These are phyloP conservation scores for Psittacula echo DNA, from an alignment of 2,797 vertebrate genomes.

Conservation along the genomic window DNA sequence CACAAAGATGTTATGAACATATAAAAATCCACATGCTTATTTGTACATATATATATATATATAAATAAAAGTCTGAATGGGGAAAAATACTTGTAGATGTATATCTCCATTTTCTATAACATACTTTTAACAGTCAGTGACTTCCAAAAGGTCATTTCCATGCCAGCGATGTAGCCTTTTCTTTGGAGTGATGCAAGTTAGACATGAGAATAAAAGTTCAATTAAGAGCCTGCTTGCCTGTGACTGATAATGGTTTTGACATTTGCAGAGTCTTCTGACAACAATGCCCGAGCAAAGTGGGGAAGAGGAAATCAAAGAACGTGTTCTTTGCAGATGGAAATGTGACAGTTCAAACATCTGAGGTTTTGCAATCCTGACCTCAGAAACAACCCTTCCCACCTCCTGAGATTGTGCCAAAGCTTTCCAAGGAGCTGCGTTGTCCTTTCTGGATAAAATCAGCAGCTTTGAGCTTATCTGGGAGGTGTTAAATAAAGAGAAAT, in stretches of 20 bases:
- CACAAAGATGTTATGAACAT: not conserved
- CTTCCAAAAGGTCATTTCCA: constrained; percentile 34
- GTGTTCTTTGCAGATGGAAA: not conserved
- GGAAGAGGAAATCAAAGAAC: constrained; percentile 28
- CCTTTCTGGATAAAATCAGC: not conserved
- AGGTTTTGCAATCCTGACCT: not conserved
- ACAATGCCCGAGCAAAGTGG: not conserved
- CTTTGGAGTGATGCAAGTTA: constrained; percentile 31
- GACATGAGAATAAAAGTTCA: constrained; percentile 56
- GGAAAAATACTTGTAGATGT: not conserved
- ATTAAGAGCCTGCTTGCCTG: constrained; percentile 55
- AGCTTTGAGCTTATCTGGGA: not conserved
- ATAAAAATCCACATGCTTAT: not conserved
- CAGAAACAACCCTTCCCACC: not conserved
- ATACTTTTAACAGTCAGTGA: constrained; percentile 14
- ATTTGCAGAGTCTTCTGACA: constrained; percentile 66
- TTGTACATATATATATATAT: not conserved
- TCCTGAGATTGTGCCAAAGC: accelerated
- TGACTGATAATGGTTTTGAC: constrained; percentile 72
- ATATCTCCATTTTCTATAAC: not conserved
- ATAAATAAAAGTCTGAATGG: not conserved
- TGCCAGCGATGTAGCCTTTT: not conserved
- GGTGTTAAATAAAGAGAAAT: not conserved
- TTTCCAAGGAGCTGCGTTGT: accelerated
- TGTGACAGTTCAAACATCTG: not conserved